A percentile compares a stretch with the other conserved stretches of the same genome.
phyloP scores from a whole-genome alignment of 2,888 invertebrate species.

The Pollenia amentaria region DNA sequence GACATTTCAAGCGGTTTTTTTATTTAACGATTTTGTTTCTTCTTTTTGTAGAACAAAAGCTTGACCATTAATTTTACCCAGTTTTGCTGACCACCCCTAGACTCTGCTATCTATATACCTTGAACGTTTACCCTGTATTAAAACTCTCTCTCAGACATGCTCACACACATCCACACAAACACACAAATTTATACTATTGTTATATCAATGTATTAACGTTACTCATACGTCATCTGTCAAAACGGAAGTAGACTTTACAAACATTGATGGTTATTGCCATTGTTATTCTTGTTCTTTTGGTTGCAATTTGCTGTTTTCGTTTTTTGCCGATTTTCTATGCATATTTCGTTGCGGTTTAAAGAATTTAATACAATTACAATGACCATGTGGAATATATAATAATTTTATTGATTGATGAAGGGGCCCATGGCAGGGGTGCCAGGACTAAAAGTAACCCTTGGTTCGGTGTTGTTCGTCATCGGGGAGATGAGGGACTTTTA shows the following conservation, averaged over 20 bases:
- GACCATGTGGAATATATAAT: constrained; percentile 38
- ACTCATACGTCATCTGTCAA: constrained; percentile 60
- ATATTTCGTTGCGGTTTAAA: constrained; percentile 75
- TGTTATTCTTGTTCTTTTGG: constrained; percentile 71
- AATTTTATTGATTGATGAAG: background rate
- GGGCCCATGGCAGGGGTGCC: background rate
- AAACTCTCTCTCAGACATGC: background rate
- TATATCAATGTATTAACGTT: background rate
- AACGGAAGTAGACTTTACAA: constrained; percentile 74
- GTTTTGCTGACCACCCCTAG: background rate
- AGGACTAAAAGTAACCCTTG: background rate
- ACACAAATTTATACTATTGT: background rate
- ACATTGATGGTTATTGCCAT: constrained; percentile 74
- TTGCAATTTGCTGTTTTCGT: constrained; percentile 51
- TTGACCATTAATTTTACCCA: constrained; percentile 35
- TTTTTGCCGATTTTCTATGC: constrained; percentile 69
- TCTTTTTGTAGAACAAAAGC: constrained; percentile 50
- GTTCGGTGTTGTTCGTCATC: background rate
- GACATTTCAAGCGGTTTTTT: constrained; percentile 23
- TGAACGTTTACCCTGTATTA: constrained; percentile 20
- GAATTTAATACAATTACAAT: constrained; percentile 69
- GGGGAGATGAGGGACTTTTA: background rate
- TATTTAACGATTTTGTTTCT: background rate
- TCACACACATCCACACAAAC: background rate
- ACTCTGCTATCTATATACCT: background rate